These are phyloP conservation scores for Onchidella celtica DNA, from an alignment of 2,888 invertebrate genomes.

Conservation along the genomic window DNA sequence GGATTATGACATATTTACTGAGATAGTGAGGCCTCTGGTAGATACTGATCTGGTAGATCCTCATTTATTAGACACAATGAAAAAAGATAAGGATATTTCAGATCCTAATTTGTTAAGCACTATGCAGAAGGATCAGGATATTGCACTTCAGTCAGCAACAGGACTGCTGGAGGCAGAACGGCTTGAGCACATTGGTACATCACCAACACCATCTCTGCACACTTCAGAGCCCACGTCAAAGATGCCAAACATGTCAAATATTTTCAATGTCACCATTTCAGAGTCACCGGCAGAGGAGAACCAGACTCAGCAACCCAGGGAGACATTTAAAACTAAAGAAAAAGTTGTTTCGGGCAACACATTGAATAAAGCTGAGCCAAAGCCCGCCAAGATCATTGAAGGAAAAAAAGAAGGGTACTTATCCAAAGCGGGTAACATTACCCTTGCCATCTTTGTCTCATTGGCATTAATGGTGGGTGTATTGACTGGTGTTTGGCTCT, in stretches of 20 bases:
- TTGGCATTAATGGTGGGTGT: not conserved
- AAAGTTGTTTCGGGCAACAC: too few relatives aligned
- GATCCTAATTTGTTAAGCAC: not conserved
- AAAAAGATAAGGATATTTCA: not conserved
- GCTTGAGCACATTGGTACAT: not conserved
- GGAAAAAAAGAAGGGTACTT: not conserved
- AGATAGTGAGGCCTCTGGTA: not conserved
- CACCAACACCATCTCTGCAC: not conserved
- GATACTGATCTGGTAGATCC: not conserved
- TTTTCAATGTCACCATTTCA: not conserved
- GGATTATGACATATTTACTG: not conserved
- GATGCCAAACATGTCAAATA: not conserved
- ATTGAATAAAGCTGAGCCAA: not conserved
- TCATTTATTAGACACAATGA: not conserved
- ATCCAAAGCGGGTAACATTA: not conserved
- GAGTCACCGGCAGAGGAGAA: not conserved
- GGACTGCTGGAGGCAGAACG: not conserved
- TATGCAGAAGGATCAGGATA: conserved; percentile 17
- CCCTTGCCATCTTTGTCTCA: not conserved
- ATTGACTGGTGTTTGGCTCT: conserved; percentile 8
- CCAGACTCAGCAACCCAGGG: too few relatives aligned
- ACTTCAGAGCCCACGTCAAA: not conserved
- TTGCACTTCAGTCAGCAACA: too few relatives aligned
- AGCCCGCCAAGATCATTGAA: not conserved
- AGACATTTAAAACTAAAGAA: too few relatives aligned